These are phyloP conservation scores for Eupsittula cactorum DNA, from an alignment of 2,113 vertebrate species.

Conservation along the genomic window DNA sequence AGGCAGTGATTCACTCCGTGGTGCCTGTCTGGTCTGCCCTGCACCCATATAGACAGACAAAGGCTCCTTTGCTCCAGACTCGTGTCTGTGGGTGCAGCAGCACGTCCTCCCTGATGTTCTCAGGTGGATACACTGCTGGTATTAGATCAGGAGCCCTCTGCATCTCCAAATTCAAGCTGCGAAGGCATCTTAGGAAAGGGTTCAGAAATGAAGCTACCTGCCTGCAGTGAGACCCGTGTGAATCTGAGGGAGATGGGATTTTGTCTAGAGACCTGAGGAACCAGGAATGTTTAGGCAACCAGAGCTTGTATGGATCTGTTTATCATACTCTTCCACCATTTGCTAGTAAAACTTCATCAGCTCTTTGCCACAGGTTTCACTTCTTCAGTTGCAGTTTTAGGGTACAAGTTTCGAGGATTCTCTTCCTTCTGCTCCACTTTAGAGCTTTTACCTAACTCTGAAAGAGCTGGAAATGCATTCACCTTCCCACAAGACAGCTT, in stretches of 20 bases:
- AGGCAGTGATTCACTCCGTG: neutral
- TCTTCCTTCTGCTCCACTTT: neutral
- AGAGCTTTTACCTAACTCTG: neutral
- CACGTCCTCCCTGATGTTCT: fast-evolving
- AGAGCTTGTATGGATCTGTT: neutral
- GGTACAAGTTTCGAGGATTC: neutral
- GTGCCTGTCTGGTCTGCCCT: fast-evolving
- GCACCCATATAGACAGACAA: fast-evolving
- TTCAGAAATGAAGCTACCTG: neutral
- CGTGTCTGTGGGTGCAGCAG: fast-evolving
- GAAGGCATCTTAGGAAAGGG: neutral
- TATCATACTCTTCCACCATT: neutral
- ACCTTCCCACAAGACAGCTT: neutral
- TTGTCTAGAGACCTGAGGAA: neutral
- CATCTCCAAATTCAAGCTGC: neutral
- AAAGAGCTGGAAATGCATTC: neutral
- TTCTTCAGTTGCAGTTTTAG: neutral
- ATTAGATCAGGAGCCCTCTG: neutral
- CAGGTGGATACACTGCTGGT: neutral
- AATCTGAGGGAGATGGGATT: neutral
- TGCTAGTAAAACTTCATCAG: neutral
- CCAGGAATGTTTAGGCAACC: neutral
- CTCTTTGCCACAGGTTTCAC: neutral
- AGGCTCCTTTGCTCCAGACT: fast-evolving
- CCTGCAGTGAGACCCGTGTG: neutral